A percentile compares a stretch with the other conserved stretches of the same genome.
These are phyloP conservation scores for Steatornis caripensis DNA, from an alignment of 2,113 vertebrate species.

Conservation along the genomic window DNA sequence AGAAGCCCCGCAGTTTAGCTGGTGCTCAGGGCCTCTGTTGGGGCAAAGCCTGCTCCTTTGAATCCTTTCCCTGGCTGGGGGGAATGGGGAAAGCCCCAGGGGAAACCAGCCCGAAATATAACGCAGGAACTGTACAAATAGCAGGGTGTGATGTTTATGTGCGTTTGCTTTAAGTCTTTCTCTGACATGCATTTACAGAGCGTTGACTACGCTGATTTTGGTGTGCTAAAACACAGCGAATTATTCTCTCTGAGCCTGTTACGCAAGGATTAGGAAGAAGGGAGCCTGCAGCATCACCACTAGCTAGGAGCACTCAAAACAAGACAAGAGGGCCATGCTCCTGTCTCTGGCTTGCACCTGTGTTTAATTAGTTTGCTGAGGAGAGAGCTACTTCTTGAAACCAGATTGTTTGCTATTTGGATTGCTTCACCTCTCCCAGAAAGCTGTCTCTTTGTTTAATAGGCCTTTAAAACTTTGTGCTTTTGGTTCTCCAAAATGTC, in stretches of 20 bases:
- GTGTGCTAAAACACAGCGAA: not conserved
- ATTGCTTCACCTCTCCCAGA: not conserved
- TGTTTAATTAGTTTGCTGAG: not conserved
- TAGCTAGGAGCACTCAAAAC: not conserved
- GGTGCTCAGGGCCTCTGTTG: not conserved
- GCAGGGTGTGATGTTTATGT: not conserved
- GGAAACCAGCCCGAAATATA: not conserved
- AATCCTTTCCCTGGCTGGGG: not conserved
- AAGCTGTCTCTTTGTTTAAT: not conserved
- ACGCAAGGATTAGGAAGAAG: not conserved
- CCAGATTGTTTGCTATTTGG: not conserved
- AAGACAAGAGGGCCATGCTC: not conserved
- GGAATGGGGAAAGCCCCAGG: not conserved
- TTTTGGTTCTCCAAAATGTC: not conserved
- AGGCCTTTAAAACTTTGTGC: not conserved
- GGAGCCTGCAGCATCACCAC: not conserved
- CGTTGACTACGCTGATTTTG: not conserved
- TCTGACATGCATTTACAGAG: not conserved
- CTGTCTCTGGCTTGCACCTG: not conserved
- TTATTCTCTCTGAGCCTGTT: not conserved
- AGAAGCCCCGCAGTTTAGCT: not conserved
- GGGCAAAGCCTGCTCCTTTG: not conserved
- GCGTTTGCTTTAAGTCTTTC: not conserved
- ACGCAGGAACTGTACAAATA: not conserved
- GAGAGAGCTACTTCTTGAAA: not conserved